Evolutionary conservation across 2,113 vertebrate genomes (phyloP).

Genomic region (Phocoena phocoena): DNA sequence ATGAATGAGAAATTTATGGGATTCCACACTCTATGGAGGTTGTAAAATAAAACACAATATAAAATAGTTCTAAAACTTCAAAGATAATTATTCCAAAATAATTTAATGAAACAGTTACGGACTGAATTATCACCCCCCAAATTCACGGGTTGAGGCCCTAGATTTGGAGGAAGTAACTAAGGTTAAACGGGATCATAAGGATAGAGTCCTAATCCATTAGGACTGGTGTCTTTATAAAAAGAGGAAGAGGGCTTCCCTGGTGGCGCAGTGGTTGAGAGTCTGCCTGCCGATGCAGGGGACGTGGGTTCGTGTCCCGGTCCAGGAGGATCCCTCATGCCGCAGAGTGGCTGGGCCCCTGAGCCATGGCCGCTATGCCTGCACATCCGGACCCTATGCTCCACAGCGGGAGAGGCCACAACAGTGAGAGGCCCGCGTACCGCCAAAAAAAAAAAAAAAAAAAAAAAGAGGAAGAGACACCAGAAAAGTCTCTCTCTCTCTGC

Average conservation of each 20-base stretch:
- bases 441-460: not conserved
- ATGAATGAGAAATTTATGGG: not conserved
- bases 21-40: not conserved
- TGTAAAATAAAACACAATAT: not conserved
- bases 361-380: too few relatives aligned
- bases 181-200: not conserved
- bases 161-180: not conserved
- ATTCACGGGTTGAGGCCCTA: not conserved
- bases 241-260: not conserved
- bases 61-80: not conserved
- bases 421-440: too few relatives aligned
- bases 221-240: not conserved
- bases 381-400: too few relatives aligned
- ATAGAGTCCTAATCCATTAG: not conserved
- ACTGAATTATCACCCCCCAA: not conserved
- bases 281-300: too few relatives aligned
- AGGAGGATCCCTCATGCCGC: too few relatives aligned
- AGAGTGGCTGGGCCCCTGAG: accelerated
- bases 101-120: not conserved
- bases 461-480: not conserved
- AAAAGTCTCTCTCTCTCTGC: not conserved
- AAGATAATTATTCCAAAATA: not conserved
- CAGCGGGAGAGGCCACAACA: too few relatives aligned
- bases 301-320: too few relatives aligned
- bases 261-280: too few relatives aligned